These are phyloP conservation scores for Acanthacorydalis orientalis DNA, from an alignment of 2,888 invertebrate species.

Conservation along the genomic window DNA sequence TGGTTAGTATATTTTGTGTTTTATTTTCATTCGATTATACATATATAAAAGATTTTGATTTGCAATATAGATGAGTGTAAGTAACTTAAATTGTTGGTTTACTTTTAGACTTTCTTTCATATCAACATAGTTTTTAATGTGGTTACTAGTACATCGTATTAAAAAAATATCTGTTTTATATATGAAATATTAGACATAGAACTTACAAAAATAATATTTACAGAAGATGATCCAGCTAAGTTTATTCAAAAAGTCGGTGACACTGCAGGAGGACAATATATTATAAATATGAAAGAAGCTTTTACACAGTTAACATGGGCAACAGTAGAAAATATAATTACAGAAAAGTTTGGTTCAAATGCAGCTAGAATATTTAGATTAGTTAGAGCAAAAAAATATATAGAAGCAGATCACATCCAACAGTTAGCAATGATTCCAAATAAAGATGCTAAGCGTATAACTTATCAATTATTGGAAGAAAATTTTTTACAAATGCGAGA, in stretches of 20 bases:
- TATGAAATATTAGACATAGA: too few species aligned
- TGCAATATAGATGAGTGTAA: too few species aligned
- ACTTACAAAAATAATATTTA: constrained; percentile 8
- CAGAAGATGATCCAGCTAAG: constrained; percentile 62
- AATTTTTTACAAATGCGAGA: constrained; percentile 57
- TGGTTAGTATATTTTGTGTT: constrained; percentile 27
- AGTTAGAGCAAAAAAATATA: constrained; percentile 58
- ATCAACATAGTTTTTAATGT: too few species aligned
- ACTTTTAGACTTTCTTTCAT: too few species aligned
- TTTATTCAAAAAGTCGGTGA: constrained; percentile 64
- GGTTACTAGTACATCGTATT: too few species aligned
- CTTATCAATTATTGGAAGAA: constrained; percentile 72
- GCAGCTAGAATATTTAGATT: constrained; percentile 78
- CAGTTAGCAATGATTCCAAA: constrained; percentile 84
- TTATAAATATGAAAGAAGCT: constrained; percentile 54
- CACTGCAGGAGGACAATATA: constrained; percentile 68
- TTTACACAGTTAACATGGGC: constrained; percentile 54
- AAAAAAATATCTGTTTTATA: too few species aligned
- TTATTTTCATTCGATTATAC: too few species aligned
- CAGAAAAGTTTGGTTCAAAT: constrained; percentile 72
- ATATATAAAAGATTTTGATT: too few species aligned
- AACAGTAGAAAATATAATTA: constrained; percentile 62
- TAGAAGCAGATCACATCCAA: constrained; percentile 86
- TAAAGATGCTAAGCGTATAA: constrained; percentile 79
- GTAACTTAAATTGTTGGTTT: too few species aligned